Evolutionary conservation across 2,888 invertebrate genomes (phyloP).

Genomic region (Sinhomidia bicolor): DNA sequence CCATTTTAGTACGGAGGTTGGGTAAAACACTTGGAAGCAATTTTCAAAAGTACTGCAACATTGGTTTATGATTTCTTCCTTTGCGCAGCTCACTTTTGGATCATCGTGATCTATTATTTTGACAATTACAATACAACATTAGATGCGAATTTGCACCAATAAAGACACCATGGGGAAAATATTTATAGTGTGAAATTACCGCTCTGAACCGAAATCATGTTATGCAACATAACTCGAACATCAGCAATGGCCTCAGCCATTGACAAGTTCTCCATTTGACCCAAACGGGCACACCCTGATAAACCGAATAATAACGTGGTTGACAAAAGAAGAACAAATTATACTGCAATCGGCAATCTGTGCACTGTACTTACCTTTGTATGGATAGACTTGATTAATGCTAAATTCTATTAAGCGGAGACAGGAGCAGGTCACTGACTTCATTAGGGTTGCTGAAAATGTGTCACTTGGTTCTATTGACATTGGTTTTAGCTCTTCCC

Average conservation of each 20-base stretch:
- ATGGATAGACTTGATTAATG: slow-evolving; percentile 79
- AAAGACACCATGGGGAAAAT: neutral
- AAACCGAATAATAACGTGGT: neutral
- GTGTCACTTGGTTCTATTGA: slow-evolving; percentile 61
- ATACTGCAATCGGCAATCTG: neutral
- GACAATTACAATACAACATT: too few relatives aligned
- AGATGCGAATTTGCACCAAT: neutral
- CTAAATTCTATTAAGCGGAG: slow-evolving; percentile 79
- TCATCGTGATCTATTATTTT: slow-evolving; percentile 49
- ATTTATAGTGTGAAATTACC: slow-evolving; percentile 61
- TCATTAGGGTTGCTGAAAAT: slow-evolving; percentile 76
- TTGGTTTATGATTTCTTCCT: slow-evolving; percentile 89
- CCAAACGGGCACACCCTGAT: slow-evolving; percentile 76
- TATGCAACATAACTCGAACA: slow-evolving; percentile 79
- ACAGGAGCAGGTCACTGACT: slow-evolving; percentile 78
- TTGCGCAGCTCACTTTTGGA: slow-evolving; percentile 54
- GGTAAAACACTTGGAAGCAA: slow-evolving; percentile 98
- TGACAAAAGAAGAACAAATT: neutral
- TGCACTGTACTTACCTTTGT: too few relatives aligned
- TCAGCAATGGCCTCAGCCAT: slow-evolving; percentile 80
- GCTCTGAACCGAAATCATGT: slow-evolving; percentile 75
- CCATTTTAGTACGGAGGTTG: slow-evolving; percentile 96
- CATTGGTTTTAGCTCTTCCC: slow-evolving; percentile 74
- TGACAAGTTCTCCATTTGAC: slow-evolving; percentile 78
- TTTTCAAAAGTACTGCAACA: slow-evolving; percentile 94